Evolutionary conservation across 1,140 invertebrate species (phyloP).

Genomic region (Sarcophaga peregrina): DNA sequence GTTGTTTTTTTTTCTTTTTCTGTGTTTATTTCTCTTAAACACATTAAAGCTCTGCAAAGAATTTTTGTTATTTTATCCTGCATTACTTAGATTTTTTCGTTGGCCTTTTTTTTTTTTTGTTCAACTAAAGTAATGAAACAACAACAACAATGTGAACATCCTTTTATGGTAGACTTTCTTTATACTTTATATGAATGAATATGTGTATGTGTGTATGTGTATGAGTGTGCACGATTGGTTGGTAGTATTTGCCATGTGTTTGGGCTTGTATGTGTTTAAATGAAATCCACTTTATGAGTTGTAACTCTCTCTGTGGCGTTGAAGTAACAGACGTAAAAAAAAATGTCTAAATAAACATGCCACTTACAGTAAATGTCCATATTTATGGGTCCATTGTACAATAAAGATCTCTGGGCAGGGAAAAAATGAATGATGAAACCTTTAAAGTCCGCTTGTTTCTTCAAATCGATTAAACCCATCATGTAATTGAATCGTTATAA

Average conservation of each 20-base stretch:
- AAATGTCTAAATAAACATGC: conserved; percentile 15
- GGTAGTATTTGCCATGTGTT: not conserved
- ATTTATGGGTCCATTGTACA: not conserved
- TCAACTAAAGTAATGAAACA: not conserved
- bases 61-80: conserved; percentile 22
- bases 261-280: not conserved
- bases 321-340: not conserved
- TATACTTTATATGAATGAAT: no score
- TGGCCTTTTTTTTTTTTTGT: not conserved
- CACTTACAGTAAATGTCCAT: not conserved
- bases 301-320: not conserved
- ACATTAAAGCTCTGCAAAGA: conserved; percentile 15
- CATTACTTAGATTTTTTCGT: not conserved
- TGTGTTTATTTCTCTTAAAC: no score
- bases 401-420: not conserved
- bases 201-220: no score
- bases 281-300: not conserved
- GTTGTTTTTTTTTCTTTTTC: no score
- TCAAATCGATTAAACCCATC: no score
- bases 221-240: not conserved
- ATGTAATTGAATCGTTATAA: no score
- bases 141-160: conserved; percentile 11
- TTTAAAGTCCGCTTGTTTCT: no score
- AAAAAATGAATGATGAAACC: no score
- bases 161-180: not conserved